Base-by-base conservation (phyloP, 2,113 vertebrate genomes). In the Pelodiscus sinensis region DNA sequence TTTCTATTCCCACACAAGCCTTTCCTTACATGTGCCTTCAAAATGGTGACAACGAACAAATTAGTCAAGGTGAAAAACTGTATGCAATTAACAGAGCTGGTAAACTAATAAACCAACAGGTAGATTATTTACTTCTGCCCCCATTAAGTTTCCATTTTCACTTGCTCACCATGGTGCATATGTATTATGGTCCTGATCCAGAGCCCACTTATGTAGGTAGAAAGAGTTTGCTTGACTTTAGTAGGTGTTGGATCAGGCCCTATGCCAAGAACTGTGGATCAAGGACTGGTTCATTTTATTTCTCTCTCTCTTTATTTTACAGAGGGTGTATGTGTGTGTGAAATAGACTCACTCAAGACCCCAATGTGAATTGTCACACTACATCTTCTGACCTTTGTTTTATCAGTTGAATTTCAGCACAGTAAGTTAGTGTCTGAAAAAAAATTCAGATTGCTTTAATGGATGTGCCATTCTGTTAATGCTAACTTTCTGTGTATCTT, bases 371-470 rank as follows among this genome's bases (percentile, higher is more conserved):
- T 24, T 80, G 57, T 88, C 79, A 85, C 0, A 0, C 81, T 94
- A 0, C 89, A 80, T 94, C 90, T 95, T 88, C 83, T 79, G 60
- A 90, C 11, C 50, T 83, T 18, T 88, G 10, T 79, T 90, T 96
- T 85, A 55, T 9, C 85, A 50, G 18, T n/a, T 80, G 29, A 91
- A 80, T 88, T 96, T 93, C 85, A 89, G 78, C 88, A 92, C 55
- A 92, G 88, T 90, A 90, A 50, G 9, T 86, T 75, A 87, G 8
- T 27, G 27, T 89, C 78, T 91, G 80, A 52, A 87, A 90, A 94
- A 84, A 58, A 87, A 85, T 97, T 96, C 82, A 87, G 51, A 77
- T 71, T 90, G 9, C 19, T 93, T 96, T 95, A 95, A 95, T 21
- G 3, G 56, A 86, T 90, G 56, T 91, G 87, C 29, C 93, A 92